Base-by-base conservation (phyloP, 2,888 invertebrate genomes). In the Fragum sueziense region DNA sequence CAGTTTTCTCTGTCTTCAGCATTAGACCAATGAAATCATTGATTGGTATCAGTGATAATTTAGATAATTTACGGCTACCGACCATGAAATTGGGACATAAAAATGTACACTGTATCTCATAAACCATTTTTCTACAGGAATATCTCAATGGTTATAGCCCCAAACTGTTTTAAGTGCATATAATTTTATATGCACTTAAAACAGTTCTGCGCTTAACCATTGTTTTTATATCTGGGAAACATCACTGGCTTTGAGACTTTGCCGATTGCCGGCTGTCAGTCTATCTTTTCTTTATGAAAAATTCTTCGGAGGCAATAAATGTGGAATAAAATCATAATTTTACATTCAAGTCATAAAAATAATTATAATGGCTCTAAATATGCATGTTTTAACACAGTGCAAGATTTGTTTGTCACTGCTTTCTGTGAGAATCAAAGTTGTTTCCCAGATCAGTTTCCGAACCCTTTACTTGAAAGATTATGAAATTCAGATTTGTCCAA, bases 81-180 rank as follows among this genome's bases (percentile, higher is more conserved):
- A 61, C 61, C 61, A 61, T 33, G 61, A 61, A 61, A 61, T 61
- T 61, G 33, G 61, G 61, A 61, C 61, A 61, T 61, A 61, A 61
- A 61, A 61, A 29, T 31, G 61, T 61, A 61, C 33, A 20, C 61
- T 27, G 6, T 20, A 20, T 27, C 33, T 33, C n/a, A 33, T 61
- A 61, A 61, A 61, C 61, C 7, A 61, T 61, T 61, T 61, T n/a
- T 61, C 33, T 11, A 31, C 20, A 31, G 27, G 33, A 61, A 61
- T 61, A 61, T 61, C n/a, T n/a, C n/a, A n/a, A n/a, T n/a, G n/a
- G n/a, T n/a, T n/a, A n/a, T n/a, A n/a, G n/a, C n/a, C n/a, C n/a
- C n/a, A n/a, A n/a, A n/a, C n/a, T n/a, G n/a, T n/a, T n/a, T n/a
- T n/a, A n/a, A n/a, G n/a, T n/a, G n/a, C n/a, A n/a, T n/a, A n/a